phyloP scores from a whole-genome alignment of 2,888 invertebrate genomes.

The Pristionchus mayeri region DNA sequence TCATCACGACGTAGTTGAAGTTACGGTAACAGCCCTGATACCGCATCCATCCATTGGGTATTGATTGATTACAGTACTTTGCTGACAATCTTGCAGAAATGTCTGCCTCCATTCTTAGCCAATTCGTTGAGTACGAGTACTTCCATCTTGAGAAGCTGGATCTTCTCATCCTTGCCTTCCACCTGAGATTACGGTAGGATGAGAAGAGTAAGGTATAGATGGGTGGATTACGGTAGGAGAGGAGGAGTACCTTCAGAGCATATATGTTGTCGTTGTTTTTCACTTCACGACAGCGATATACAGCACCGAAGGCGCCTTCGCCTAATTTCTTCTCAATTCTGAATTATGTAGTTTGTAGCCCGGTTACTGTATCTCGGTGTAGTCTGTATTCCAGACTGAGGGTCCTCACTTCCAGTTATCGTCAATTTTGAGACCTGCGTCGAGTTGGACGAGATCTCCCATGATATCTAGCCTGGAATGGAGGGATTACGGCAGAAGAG shows the following conservation, averaged over 20 bases:
- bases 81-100: slow-evolving; percentile 73
- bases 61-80: slow-evolving; percentile 58
- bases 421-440: slow-evolving; percentile 63
- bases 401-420: slow-evolving; percentile 57
- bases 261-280: slow-evolving; percentile 64
- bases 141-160: slow-evolving; percentile 71
- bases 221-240: neutral
- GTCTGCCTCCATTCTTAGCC: slow-evolving; percentile 63
- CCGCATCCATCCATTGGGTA: neutral
- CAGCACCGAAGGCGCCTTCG: slow-evolving; percentile 70
- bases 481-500: neutral
- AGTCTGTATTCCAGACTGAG: neutral
- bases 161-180: slow-evolving; percentile 66
- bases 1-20: slow-evolving; percentile 72
- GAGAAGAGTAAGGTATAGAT: neutral
- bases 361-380: neutral
- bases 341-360: neutral
- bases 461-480: slow-evolving; percentile 47
- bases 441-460: slow-evolving; percentile 68
- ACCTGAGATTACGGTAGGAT: slow-evolving; percentile 46
- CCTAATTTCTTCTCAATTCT: slow-evolving; percentile 68
- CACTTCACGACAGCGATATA: slow-evolving; percentile 64
- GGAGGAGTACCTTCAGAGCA: slow-evolving; percentile 63
- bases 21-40: slow-evolving; percentile 44
- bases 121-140: slow-evolving; percentile 67